Percentiles rank a stretch among this genome's conserved stretches.
phyloP scores from a whole-genome alignment of 2,797 vertebrate genomes.

The Lithobates pipiens region DNA sequence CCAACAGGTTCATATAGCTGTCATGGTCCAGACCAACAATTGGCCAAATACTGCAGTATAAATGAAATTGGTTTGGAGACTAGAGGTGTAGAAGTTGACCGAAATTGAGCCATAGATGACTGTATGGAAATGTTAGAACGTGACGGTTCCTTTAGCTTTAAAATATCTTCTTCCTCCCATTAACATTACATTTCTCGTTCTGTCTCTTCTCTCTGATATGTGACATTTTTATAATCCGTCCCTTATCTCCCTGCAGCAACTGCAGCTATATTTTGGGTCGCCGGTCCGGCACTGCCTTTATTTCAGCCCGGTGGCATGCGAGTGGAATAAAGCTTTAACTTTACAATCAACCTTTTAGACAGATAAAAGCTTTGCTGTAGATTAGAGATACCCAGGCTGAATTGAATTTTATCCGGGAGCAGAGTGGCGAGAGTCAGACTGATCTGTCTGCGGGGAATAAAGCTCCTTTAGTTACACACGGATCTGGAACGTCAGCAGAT shows the following conservation, averaged over 20 bases:
- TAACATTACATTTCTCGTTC: too few relatives aligned
- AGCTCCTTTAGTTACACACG: slow-evolving; percentile 27
- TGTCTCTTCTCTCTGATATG: background rate
- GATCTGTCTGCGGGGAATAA: slow-evolving; percentile 41
- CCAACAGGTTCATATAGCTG: too few relatives aligned
- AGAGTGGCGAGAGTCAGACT: background rate
- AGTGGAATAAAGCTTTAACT: slow-evolving; percentile 33
- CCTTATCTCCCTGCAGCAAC: background rate
- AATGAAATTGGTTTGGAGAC: too few relatives aligned
- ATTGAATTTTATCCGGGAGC: slow-evolving; percentile 33
- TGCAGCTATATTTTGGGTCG: background rate
- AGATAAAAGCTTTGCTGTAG: slow-evolving; percentile 36
- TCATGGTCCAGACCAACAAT: too few relatives aligned
- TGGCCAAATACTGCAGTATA: too few relatives aligned
- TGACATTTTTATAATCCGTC: background rate
- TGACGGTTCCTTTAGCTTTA: too few relatives aligned
- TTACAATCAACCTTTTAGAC: slow-evolving; percentile 35
- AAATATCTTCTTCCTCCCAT: too few relatives aligned
- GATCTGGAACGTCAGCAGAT: background rate
- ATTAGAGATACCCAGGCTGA: slow-evolving; percentile 37
- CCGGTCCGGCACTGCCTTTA: background rate
- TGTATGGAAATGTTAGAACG: too few relatives aligned
- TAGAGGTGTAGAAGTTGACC: too few relatives aligned
- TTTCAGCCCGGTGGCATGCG: background rate
- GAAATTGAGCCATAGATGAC: too few relatives aligned